Base-by-base conservation (phyloP, 2,888 invertebrate species). In the Campoplex nolae region DNA sequence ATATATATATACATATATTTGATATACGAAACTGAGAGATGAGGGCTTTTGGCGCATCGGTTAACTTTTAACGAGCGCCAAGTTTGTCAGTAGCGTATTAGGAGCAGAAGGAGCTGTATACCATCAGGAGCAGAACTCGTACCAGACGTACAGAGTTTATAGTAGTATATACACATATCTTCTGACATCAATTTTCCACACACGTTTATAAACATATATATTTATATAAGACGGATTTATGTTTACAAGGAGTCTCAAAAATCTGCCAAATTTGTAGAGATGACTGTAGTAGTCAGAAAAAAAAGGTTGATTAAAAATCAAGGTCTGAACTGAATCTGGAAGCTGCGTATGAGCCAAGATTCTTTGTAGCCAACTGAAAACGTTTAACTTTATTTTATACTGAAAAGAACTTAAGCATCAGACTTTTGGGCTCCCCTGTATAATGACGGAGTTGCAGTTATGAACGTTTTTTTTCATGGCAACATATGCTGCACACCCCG, bases 11-110 rank as follows among this genome's bases (percentile, higher is more conserved):
- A 38, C 9, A 6, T 28, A 23, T 23, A 54, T 67, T 62, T 38
- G 62, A 45, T 45, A 54, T 67, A 8, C 16, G 83, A 9, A 67
- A n/a, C 74, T 51, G 65, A 23, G 73, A 71, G 80, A 80, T 42
- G 58, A 54, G 18, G 48, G 67, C 48, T 83, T 68, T 81, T 74
- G 78, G 80, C 71, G 84, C 78, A 88, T 85, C 85, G 87, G 79
- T 86, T 79, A 91, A 92, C 92, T 92, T 92, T 92, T 92, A 91
- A 90, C 90, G 89, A 90, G 89, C 88, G 80, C 79, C 80, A 90
- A 91, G 90, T 91, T 92, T 90, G 81, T 84, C 82, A 78, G 78
- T 65, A 74, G 48, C 78, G 78, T 78, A 79, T 82, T 84, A 84
- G 81, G 56, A 51, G 56, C 76, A 38, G 71, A 75, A 75, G 71